These are phyloP conservation scores for Menidia beryllina DNA, from an alignment of 2,113 vertebrate species.

Conservation along the genomic window DNA sequence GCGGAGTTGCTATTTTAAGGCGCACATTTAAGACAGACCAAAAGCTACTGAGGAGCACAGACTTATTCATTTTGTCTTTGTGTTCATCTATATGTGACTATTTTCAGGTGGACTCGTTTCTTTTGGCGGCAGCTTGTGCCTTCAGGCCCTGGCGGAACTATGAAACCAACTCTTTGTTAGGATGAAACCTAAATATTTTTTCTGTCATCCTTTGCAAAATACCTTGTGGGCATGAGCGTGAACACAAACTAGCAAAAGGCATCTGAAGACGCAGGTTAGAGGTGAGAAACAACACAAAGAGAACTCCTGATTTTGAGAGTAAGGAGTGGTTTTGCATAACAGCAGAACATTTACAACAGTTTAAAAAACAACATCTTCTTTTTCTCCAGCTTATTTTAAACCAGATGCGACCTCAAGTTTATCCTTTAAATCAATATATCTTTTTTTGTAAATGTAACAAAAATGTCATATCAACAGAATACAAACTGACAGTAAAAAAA, in stretches of 20 bases:
- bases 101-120: constrained; percentile 17
- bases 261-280: neutral
- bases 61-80: neutral
- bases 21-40: constrained; percentile 42
- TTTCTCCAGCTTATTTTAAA: too few relatives aligned
- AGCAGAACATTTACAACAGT: too few relatives aligned
- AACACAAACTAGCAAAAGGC: neutral
- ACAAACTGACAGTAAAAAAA: neutral
- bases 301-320: neutral
- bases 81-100: neutral
- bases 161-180: constrained; percentile 13
- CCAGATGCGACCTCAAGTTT: accelerated
- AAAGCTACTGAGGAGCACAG: constrained; percentile 26
- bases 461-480: neutral
- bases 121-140: constrained; percentile 13
- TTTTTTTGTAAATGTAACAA: neutral
- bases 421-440: neutral
- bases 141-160: constrained; percentile 32
- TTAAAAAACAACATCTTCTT: too few relatives aligned
- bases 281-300: neutral
- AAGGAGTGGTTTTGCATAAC: too few relatives aligned
- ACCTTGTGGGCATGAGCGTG: neutral
- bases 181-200: constrained; percentile 29
- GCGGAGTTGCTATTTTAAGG: constrained; percentile 65
- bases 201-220: constrained; percentile 15